Evolutionary conservation across 2,888 invertebrate genomes (phyloP).

Genomic region (Aphrophora alni): DNA sequence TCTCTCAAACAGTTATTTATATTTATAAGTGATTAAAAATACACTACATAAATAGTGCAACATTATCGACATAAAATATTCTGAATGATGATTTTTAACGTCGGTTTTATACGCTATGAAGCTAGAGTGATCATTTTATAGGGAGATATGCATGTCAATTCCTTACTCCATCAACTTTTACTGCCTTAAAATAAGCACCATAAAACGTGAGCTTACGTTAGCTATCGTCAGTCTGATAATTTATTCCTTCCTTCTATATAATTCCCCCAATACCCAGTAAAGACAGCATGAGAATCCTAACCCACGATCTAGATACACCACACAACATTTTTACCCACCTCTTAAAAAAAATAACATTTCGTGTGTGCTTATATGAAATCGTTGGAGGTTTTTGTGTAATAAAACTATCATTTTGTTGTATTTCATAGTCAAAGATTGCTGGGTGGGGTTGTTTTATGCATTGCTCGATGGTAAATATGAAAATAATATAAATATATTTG

Average conservation of each 20-base stretch:
- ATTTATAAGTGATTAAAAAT: neutral
- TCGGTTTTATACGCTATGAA: neutral
- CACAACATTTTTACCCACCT: too few species aligned
- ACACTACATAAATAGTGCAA: neutral
- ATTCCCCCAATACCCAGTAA: neutral
- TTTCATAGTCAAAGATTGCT: neutral
- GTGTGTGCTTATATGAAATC: neutral
- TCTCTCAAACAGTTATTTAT: too few species aligned
- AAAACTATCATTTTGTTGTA: neutral
- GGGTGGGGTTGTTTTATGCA: neutral
- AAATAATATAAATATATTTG: neutral
- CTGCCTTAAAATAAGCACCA: neutral
- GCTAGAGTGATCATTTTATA: neutral
- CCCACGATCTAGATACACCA: neutral
- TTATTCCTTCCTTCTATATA: neutral
- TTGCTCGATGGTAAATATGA: neutral
- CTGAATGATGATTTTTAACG: neutral
- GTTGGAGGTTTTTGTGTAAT: neutral
- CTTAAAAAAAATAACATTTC: neutral
- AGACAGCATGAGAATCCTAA: neutral
- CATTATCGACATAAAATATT: constrained; percentile 1
- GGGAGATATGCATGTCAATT: neutral
- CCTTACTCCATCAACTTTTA: neutral
- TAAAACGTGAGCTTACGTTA: neutral
- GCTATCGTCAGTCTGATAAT: neutral